Conservation (phyloP, 1,140 invertebrate species). For the Tetramorium simillimum region DNA sequence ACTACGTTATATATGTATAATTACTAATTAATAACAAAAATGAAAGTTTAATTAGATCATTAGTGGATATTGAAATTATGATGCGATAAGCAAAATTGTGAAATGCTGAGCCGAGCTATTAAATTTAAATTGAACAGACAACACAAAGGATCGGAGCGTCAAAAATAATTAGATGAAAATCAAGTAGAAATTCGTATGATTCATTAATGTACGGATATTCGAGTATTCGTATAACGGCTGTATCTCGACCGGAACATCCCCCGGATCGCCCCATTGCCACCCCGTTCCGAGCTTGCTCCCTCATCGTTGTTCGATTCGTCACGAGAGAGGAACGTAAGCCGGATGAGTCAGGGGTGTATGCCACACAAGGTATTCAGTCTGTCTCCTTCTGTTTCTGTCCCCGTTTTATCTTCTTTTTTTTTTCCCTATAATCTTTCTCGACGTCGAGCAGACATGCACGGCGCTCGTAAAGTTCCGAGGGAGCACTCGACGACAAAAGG, state of each 20-base stretch:
- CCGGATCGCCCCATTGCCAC: background rate
- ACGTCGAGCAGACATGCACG: conserved; percentile 66
- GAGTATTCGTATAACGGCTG: background rate
- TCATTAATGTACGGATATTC: conserved; percentile 34
- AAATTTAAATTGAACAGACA: conserved; percentile 51
- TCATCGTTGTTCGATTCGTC: conserved; percentile 66
- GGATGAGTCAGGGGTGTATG: conserved; percentile 63
- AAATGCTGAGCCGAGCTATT: background rate
- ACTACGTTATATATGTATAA: background rate
- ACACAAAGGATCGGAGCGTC: conserved; percentile 36
- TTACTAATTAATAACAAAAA: conserved; percentile 51
- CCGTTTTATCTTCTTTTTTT: conserved; percentile 31
- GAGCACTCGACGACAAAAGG: conserved; percentile 52
- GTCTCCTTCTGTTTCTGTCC: background rate
- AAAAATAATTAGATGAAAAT: conserved; percentile 56
- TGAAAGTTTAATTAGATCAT: conserved; percentile 49
- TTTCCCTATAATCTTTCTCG: conserved; percentile 62
- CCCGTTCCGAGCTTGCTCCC: conserved; percentile 23
- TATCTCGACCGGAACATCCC: conserved; percentile 52
- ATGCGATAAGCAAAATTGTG: conserved; percentile 26
- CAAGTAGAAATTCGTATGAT: conserved; percentile 13
- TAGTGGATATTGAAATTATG: conserved; percentile 37
- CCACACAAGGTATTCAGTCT: conserved; percentile 62
- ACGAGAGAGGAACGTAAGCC: conserved; percentile 70
- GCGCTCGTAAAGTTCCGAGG: conserved; percentile 56